phyloP scores from a whole-genome alignment of 35 echinoderm and acorn worm species.

The Acanthaster planci region DNA sequence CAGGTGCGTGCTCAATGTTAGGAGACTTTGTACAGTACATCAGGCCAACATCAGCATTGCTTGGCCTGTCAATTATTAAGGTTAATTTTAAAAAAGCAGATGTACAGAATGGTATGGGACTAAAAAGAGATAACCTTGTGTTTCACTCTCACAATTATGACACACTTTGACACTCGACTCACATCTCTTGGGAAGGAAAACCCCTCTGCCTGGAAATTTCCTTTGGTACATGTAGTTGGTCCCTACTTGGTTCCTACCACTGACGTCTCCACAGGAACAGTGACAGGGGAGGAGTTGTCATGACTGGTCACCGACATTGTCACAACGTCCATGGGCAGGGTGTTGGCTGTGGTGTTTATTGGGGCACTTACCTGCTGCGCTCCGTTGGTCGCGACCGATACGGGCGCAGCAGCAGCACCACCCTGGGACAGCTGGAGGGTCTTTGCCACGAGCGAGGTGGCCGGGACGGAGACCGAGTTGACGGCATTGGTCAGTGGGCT shows the following conservation, averaged over 20 bases:
- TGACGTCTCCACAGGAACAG: background rate
- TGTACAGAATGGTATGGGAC: too few relatives aligned
- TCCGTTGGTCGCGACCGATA: background rate
- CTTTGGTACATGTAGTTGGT: background rate
- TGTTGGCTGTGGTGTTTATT: constrained; percentile 22
- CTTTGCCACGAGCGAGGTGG: constrained; percentile 17
- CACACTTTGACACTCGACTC: too few relatives aligned
- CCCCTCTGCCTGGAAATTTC: too few relatives aligned
- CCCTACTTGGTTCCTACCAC: background rate
- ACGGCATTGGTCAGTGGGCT: constrained; percentile 23
- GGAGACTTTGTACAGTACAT: too few relatives aligned
- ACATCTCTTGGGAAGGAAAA: too few relatives aligned
- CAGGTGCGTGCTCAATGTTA: too few relatives aligned
- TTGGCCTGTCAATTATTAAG: too few relatives aligned
- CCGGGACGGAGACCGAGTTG: constrained; percentile 31
- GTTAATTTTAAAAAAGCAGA: too few relatives aligned
- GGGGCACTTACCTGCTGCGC: background rate
- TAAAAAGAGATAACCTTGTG: too few relatives aligned
- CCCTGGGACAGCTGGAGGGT: background rate
- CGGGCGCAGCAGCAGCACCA: background rate
- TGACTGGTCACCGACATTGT: constrained; percentile 1
- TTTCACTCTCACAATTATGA: too few relatives aligned
- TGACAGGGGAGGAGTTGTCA: background rate
- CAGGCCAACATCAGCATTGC: too few relatives aligned
- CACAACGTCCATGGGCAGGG: constrained; percentile 1